phyloP scores from a whole-genome alignment of 2,888 invertebrate genomes.

The Didymodactylos carnosus region DNA sequence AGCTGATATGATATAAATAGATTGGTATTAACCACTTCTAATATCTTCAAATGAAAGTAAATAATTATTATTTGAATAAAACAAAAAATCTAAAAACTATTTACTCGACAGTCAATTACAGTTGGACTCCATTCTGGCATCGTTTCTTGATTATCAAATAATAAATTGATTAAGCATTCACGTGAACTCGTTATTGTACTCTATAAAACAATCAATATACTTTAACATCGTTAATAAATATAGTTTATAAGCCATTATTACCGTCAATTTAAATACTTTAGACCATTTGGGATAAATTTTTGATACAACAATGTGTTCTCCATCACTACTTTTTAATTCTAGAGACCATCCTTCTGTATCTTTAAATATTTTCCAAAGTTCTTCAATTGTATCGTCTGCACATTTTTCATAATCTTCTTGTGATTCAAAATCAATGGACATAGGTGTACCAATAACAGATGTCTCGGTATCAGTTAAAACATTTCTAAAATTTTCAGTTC shows the following conservation, averaged over 20 bases:
- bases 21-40: neutral
- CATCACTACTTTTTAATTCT: neutral
- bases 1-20: neutral
- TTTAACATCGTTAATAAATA: neutral
- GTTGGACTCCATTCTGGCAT: neutral
- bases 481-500: neutral
- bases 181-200: neutral
- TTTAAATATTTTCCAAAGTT: neutral
- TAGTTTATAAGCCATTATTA: neutral
- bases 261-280: constrained; percentile 7
- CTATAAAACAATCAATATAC: neutral
- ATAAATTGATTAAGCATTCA: neutral
- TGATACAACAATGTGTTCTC: neutral
- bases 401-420: neutral
- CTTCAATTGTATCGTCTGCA: neutral
- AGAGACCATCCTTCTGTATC: neutral
- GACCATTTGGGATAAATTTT: neutral
- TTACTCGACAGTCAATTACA: neutral
- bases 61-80: neutral
- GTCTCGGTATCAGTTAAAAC: neutral
- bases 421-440: neutral
- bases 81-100: neutral
- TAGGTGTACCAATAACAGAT: neutral
- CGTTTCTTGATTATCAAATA: neutral
- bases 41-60: neutral